A percentile compares a stretch with the other conserved stretches of the same genome.
These are phyloP conservation scores for Galago senegalensis DNA, from an alignment of 2,797 vertebrate genomes.

Conservation along the genomic window DNA sequence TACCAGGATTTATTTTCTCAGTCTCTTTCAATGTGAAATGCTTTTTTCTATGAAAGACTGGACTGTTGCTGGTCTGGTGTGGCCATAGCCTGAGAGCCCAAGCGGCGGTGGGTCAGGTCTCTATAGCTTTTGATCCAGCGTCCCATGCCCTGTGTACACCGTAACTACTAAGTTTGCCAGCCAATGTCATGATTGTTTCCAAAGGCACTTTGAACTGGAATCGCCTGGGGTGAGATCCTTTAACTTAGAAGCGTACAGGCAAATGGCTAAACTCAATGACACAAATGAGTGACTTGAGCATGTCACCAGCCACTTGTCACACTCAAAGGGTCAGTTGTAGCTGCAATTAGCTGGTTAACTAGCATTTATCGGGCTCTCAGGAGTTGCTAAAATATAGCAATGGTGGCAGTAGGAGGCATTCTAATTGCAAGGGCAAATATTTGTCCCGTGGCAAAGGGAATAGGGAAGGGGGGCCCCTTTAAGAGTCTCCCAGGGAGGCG, in stretches of 20 bases:
- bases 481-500: neutral
- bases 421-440: conserved; percentile 13
- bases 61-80: neutral
- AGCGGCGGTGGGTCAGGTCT: neutral
- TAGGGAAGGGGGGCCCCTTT: neutral
- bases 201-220: neutral
- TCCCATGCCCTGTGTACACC: too few relatives aligned
- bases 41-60: neutral
- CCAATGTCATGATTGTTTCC: neutral
- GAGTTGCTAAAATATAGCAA: conserved; percentile 4
- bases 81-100: neutral
- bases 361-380: neutral
- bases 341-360: neutral
- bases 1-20: neutral
- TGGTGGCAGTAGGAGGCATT: neutral
- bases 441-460: neutral
- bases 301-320: conserved; percentile 68
- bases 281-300: neutral
- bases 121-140: neutral
- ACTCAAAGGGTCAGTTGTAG: conserved; percentile 21
- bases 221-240: neutral
- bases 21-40: neutral
- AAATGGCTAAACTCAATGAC: neutral
- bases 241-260: neutral
- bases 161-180: neutral